Evolutionary conservation across 2,113 vertebrate species (phyloP).

Genomic region (Grantiella picta): DNA sequence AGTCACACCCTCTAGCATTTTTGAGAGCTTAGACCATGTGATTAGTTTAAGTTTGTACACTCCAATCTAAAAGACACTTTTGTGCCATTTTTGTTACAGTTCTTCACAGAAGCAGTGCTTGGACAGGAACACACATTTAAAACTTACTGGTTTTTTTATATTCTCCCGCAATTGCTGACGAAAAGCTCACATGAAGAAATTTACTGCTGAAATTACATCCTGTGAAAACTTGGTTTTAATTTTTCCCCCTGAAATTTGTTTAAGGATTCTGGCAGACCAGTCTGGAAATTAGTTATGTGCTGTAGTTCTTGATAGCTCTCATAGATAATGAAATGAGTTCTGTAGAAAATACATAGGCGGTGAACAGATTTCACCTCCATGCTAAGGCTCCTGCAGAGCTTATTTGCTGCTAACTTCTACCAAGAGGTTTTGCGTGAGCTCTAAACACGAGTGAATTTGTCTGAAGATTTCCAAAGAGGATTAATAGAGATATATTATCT

Average conservation of each 20-base stretch:
- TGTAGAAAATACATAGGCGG: not conserved
- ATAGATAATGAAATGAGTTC: not conserved
- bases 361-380: not conserved
- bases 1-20: not conserved
- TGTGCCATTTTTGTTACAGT: not conserved
- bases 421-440: not conserved
- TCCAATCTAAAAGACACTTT: not conserved
- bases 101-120: not conserved
- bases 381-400: not conserved
- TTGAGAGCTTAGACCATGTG: not conserved
- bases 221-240: not conserved
- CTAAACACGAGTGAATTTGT: not conserved
- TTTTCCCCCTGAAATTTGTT: not conserved
- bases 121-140: not conserved
- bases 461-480: constrained; percentile 4
- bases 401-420: not conserved
- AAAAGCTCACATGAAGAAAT: not conserved
- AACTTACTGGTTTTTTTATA: not conserved
- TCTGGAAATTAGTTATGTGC: not conserved
- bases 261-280: not conserved
- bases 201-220: not conserved
- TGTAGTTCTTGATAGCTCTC: not conserved
- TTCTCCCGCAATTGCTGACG: not conserved
- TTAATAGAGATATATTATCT: constrained; percentile 12
- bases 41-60: not conserved